Conservation (phyloP, 2,797 vertebrate species). For the Gila robusta region DNA sequence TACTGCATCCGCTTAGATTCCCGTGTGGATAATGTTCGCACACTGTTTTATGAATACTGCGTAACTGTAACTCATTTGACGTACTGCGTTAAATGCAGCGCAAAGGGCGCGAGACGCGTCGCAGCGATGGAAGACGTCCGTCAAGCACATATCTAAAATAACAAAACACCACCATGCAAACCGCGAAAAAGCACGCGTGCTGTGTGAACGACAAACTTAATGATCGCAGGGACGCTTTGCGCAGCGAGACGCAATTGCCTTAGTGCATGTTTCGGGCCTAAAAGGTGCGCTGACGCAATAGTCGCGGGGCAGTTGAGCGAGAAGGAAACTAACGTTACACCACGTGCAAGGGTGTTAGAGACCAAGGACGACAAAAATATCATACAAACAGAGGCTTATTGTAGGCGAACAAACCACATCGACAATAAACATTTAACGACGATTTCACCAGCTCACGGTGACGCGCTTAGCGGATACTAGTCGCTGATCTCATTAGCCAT, state of each 20-base stretch:
- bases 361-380: neutral
- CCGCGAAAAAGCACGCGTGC: neutral
- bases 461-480: neutral
- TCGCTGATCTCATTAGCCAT: neutral
- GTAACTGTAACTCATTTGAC: neutral
- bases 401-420: neutral
- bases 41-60: neutral
- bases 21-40: neutral
- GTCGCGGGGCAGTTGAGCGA: neutral
- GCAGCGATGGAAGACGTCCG: neutral
- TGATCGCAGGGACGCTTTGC: neutral
- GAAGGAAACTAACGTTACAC: conserved; percentile 2
- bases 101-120: too few relatives aligned
- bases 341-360: conserved; percentile 1
- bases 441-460: neutral
- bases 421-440: neutral
- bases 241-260: too few relatives aligned
- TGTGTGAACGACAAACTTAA: neutral
- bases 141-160: too few relatives aligned
- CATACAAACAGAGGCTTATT: neutral
- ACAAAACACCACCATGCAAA: neutral
- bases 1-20: neutral
- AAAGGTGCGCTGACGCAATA: conserved; percentile 31
- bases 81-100: neutral
- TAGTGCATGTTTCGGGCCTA: neutral